Percentiles rank a stretch among this genome's conserved stretches.
phyloP scores from a whole-genome alignment of 2,888 invertebrate species.

The Junonia oenone region DNA sequence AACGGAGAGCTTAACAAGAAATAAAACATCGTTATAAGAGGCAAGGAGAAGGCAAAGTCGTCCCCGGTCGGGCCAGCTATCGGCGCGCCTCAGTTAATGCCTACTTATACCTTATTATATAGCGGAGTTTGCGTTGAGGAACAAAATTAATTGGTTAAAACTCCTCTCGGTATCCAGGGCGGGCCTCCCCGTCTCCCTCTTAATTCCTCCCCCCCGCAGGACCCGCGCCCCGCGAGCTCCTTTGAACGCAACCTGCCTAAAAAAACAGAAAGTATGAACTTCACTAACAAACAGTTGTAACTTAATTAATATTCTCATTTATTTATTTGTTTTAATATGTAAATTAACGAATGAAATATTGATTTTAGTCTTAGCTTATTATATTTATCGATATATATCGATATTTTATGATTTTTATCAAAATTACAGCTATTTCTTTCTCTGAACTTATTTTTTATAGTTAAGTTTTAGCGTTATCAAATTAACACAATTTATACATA shows the following conservation, averaged over 20 bases:
- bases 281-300: constrained; percentile 60
- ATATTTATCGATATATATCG: not conserved
- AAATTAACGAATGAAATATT: no score
- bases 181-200: constrained; percentile 66
- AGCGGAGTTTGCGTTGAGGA: constrained; percentile 81
- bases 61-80: constrained; percentile 72
- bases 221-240: constrained; percentile 64
- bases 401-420: constrained; percentile 2
- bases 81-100: constrained; percentile 78
- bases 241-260: constrained; percentile 80
- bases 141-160: constrained; percentile 82
- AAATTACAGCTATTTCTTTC: no score
- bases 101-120: constrained; percentile 81
- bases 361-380: no score
- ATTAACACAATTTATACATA: no score
- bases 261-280: constrained; percentile 80
- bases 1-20: constrained; percentile 80
- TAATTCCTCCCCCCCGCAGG: constrained; percentile 63
- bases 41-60: constrained; percentile 62
- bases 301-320: constrained; percentile 59
- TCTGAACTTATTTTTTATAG: no score
- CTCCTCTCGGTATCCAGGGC: constrained; percentile 81
- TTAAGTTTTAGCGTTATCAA: no score
- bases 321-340: not conserved
- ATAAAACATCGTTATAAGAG: constrained; percentile 78